Evolutionary conservation across 2,113 vertebrate genomes (phyloP).

Genomic region (Lanius ludovicianus): DNA sequence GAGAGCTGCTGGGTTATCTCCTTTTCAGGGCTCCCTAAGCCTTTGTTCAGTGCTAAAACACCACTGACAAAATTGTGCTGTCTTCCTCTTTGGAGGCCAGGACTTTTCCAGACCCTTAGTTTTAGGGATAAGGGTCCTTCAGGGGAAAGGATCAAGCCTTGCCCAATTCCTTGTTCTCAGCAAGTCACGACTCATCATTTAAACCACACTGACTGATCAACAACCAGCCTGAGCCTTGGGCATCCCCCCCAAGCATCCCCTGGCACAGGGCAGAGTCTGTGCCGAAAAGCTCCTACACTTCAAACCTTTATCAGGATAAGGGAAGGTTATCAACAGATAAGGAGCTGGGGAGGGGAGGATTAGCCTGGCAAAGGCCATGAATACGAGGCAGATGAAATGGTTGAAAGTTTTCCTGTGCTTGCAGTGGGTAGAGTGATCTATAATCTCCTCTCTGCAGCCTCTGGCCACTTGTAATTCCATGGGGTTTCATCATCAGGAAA

Average conservation of each 20-base stretch:
- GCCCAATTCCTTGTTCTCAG: not conserved
- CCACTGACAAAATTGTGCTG: not conserved
- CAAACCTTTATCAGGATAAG: not conserved
- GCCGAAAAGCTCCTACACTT: fast-evolving
- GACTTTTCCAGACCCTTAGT: not conserved
- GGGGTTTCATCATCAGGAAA: not conserved
- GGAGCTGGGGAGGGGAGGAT: not conserved
- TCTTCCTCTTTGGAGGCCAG: not conserved
- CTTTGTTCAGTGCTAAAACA: not conserved
- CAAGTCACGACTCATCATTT: not conserved
- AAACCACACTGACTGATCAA: not conserved
- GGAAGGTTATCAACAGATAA: not conserved
- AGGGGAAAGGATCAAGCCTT: not conserved
- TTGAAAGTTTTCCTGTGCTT: not conserved
- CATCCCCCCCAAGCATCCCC: not conserved
- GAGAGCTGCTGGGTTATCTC: not conserved
- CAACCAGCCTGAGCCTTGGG: not conserved
- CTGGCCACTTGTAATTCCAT: not conserved
- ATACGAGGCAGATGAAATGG: not conserved
- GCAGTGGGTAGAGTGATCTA: not conserved
- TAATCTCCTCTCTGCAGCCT: not conserved
- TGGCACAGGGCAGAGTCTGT: not conserved
- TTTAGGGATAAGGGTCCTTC: not conserved
- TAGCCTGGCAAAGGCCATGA: not conserved
- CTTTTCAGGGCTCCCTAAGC: not conserved